A percentile compares a stretch with the other conserved stretches of the same genome.
These are phyloP conservation scores for Acrocephalus arundinaceus DNA, from an alignment of 2,113 vertebrate genomes.

Conservation along the genomic window DNA sequence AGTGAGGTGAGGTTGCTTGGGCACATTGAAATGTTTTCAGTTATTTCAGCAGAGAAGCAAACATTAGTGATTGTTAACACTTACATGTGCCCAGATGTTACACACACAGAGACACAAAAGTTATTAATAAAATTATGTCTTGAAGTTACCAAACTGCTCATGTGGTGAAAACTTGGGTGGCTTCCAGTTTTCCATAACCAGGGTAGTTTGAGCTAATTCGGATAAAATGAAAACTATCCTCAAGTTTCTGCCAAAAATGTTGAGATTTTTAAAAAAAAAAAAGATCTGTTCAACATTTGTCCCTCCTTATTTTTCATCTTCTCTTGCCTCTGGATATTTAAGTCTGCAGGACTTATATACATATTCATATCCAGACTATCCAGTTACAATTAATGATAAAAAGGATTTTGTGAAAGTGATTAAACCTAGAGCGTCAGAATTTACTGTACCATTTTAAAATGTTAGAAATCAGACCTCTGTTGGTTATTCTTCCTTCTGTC, in stretches of 20 bases:
- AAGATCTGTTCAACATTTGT: not conserved
- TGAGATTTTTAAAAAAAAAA: not conserved
- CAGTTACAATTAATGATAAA: not conserved
- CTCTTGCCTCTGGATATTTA: not conserved
- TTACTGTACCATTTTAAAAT: not conserved
- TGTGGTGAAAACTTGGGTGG: not conserved
- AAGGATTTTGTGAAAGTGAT: not conserved
- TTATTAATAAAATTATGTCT: constrained; percentile 10
- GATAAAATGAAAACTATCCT: constrained; percentile 27
- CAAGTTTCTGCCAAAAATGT: not conserved
- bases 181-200: not conserved
- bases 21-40: not conserved
- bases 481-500: not conserved
- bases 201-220: not conserved
- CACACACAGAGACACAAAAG: not conserved
- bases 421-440: not conserved
- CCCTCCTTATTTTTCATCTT: constrained; percentile 20
- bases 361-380: not conserved
- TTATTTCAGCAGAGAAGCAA: not conserved
- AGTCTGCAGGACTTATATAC: not conserved
- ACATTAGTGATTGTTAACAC: not conserved
- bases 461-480: not conserved
- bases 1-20: not conserved
- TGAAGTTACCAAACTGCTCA: not conserved
- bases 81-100: not conserved